Conservation (phyloP, 2,797 vertebrate species). For the Intellagama lesueurii region DNA sequence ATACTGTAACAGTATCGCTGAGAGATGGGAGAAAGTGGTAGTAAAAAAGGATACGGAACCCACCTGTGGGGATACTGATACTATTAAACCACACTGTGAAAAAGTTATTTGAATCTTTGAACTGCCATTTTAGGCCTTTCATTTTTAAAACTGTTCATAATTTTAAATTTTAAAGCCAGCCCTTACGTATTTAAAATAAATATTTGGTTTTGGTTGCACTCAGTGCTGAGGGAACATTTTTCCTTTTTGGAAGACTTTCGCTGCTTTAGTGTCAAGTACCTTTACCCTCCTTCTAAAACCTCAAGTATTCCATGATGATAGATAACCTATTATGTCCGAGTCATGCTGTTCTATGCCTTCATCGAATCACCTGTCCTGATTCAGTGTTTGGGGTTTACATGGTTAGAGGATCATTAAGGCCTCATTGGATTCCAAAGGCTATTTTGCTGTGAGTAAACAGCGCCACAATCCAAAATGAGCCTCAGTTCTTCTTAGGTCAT, state of each 20-base stretch:
- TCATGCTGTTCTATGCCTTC: background rate
- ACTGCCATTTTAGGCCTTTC: background rate
- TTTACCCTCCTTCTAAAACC: rapidly evolving
- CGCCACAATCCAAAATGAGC: background rate
- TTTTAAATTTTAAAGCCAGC: background rate
- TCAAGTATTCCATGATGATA: background rate
- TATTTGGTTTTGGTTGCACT: background rate
- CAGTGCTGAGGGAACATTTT: slow-evolving; percentile 17
- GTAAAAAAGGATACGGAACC: background rate
- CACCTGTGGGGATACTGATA: background rate
- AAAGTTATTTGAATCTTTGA: background rate
- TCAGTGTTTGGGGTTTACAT: background rate
- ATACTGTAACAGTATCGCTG: background rate
- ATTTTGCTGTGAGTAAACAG: slow-evolving; percentile 6
- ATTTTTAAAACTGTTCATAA: background rate
- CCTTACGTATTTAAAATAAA: background rate
- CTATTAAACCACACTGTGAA: background rate
- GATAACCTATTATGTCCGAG: background rate
- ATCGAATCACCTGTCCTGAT: background rate
- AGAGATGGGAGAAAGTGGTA: background rate
- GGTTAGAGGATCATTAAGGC: background rate
- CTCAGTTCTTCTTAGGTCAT: background rate
- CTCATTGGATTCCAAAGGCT: background rate
- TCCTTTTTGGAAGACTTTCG: slow-evolving; percentile 12
- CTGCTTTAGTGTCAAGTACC: slow-evolving; percentile 4